Evolutionary conservation across 2,797 vertebrate species (phyloP).

Genomic region (Microctenopoma steveboyesi): DNA sequence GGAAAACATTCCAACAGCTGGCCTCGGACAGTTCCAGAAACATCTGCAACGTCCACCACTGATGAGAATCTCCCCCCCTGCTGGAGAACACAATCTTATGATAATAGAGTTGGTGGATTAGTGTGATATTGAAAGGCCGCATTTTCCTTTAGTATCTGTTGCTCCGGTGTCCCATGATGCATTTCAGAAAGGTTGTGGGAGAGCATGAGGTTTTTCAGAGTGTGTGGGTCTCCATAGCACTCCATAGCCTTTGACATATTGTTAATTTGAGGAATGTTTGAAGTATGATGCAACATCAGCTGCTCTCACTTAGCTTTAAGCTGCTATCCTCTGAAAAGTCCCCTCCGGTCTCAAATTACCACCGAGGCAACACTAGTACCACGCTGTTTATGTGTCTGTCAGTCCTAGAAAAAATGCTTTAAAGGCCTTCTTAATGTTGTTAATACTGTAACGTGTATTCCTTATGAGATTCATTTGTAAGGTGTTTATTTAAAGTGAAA

Average conservation of each 20-base stretch:
- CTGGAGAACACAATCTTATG: conserved; percentile 63
- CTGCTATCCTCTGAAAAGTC: conserved; percentile 90
- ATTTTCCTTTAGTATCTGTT: conserved; percentile 18
- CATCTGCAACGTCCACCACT: conserved; percentile 78
- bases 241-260: conserved; percentile 87
- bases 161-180: conserved; percentile 31
- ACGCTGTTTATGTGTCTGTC: conserved; percentile 40
- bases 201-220: conserved; percentile 23
- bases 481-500: conserved; percentile 39
- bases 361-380: conserved; percentile 61
- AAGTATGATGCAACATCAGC: conserved; percentile 92
- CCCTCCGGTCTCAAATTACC: conserved; percentile 88
- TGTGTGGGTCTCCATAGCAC: conserved; percentile 43
- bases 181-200: conserved; percentile 37
- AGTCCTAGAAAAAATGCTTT: conserved; percentile 28
- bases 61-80: conserved; percentile 74
- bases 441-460: conserved; percentile 33
- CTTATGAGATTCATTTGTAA: conserved; percentile 23
- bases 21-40: conserved; percentile 72
- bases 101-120: conserved; percentile 67
- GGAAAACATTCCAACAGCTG: conserved; percentile 86
- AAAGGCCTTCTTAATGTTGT: conserved; percentile 53
- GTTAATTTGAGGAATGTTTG: conserved; percentile 93
- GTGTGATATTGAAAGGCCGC: conserved; percentile 27
- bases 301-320: conserved; percentile 89